Percentiles rank a stretch among this genome's conserved stretches.
phyloP scores from a whole-genome alignment of 2,113 vertebrate species.

The Cheirogaleus medius region DNA sequence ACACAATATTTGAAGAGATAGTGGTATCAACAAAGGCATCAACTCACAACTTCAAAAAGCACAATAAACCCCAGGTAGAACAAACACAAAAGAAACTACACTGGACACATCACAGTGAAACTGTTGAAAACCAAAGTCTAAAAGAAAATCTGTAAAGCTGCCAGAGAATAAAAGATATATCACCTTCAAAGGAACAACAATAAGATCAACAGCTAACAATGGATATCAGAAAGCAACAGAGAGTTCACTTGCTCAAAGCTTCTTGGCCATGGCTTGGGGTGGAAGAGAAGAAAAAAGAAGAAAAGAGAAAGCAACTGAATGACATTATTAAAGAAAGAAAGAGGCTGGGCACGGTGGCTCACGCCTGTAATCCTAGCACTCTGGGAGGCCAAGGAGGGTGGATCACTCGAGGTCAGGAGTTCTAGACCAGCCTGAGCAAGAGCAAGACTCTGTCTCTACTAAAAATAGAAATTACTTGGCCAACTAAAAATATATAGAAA shows the following conservation, averaged over 20 bases:
- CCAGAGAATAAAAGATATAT: not conserved
- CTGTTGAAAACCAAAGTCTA: not conserved
- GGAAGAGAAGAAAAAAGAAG: too few species aligned
- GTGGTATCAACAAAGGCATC: not conserved
- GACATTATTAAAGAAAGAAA: not conserved
- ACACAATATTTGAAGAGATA: not conserved
- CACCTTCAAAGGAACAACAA: not conserved
- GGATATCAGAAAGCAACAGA: not conserved
- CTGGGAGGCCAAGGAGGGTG: too few species aligned
- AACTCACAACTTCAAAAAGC: not conserved
- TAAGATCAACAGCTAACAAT: not conserved
- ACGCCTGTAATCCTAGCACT: too few species aligned
- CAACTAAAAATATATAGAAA: too few species aligned
- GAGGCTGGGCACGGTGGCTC: too few species aligned
- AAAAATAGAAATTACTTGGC: too few species aligned
- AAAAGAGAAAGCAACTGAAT: not conserved
- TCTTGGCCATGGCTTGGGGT: too few species aligned
- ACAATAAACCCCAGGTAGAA: not conserved
- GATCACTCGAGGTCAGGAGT: too few species aligned
- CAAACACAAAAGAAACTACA: not conserved
- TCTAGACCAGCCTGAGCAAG: too few species aligned
- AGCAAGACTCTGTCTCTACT: too few species aligned
- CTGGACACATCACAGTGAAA: not conserved
- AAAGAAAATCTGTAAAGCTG: not conserved
- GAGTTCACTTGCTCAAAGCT: too few species aligned